Evolutionary conservation across 2,113 vertebrate genomes (phyloP).

Genomic region (Ondatra zibethicus): DNA sequence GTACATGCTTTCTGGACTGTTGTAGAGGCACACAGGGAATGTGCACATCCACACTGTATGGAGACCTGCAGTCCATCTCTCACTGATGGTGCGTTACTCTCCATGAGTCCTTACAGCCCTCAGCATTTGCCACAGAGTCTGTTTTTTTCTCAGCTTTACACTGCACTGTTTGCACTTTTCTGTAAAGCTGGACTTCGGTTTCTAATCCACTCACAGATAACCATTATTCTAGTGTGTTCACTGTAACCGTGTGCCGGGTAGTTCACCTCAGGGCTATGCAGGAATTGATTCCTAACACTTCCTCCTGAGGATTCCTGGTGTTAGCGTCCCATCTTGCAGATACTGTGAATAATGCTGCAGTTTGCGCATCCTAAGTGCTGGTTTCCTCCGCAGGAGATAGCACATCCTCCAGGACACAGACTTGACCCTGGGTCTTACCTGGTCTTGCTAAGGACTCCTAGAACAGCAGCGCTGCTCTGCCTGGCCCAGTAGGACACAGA

Average conservation of each 20-base stretch:
- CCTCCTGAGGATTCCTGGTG: not conserved
- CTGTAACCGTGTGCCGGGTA: not conserved
- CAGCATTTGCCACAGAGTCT: not conserved
- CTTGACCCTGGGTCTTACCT: not conserved
- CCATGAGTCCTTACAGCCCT: not conserved
- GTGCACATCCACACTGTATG: accelerated
- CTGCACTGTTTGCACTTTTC: not conserved
- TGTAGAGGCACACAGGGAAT: not conserved
- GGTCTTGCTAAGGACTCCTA: too few species aligned
- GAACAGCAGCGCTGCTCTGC: too few species aligned
- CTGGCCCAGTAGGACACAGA: not conserved
- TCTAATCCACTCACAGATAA: not conserved
- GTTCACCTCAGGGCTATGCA: not conserved
- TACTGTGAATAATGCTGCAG: not conserved
- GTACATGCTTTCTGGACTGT: accelerated
- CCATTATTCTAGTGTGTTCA: not conserved
- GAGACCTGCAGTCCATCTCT: not conserved
- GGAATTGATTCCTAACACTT: not conserved
- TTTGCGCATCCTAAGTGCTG: not conserved
- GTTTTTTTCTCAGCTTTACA: not conserved
- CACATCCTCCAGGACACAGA: not conserved
- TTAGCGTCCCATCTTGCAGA: not conserved
- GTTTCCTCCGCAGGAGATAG: not conserved
- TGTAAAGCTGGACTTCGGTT: not conserved
- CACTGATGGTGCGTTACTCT: accelerated